Conservation (phyloP, 2,797 vertebrate genomes). For the Balearica regulorum region DNA sequence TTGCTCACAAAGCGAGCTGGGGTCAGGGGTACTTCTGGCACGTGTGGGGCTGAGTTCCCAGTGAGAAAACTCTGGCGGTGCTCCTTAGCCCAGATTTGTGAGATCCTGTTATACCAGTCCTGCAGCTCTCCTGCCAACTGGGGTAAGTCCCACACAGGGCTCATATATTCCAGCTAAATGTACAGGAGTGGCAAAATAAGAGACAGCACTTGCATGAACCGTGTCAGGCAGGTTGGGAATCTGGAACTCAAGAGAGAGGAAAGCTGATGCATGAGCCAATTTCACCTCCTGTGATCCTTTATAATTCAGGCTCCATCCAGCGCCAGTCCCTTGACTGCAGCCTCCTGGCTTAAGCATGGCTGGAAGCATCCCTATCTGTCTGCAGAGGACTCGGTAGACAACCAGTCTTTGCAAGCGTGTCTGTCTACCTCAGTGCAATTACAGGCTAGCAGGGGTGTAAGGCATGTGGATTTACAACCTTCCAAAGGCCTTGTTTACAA, state of each 20-base stretch:
- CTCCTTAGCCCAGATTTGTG: conserved; percentile 22
- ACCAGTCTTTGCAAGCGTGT: rapidly evolving
- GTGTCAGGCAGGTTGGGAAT: conserved; percentile 6
- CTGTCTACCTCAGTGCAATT: neutral
- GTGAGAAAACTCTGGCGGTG: neutral
- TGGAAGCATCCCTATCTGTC: neutral
- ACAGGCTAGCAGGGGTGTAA: neutral
- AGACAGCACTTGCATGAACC: neutral
- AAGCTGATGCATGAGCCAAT: neutral
- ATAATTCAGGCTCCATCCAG: neutral
- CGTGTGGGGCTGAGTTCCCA: neutral
- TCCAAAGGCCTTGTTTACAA: conserved; percentile 21
- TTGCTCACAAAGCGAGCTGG: neutral
- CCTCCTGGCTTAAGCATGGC: neutral
- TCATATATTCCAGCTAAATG: neutral
- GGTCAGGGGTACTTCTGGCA: neutral
- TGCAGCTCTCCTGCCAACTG: conserved; percentile 32
- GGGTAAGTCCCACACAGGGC: neutral
- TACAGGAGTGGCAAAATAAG: conserved; percentile 32
- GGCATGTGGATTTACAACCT: conserved; percentile 40
- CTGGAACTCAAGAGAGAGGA: neutral
- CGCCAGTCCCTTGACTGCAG: neutral
- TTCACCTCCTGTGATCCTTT: conserved; percentile 1
- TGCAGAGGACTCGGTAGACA: neutral
- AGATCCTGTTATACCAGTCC: conserved; percentile 62